Conservation (phyloP, 2,113 vertebrate species). For the Solea senegalensis region DNA sequence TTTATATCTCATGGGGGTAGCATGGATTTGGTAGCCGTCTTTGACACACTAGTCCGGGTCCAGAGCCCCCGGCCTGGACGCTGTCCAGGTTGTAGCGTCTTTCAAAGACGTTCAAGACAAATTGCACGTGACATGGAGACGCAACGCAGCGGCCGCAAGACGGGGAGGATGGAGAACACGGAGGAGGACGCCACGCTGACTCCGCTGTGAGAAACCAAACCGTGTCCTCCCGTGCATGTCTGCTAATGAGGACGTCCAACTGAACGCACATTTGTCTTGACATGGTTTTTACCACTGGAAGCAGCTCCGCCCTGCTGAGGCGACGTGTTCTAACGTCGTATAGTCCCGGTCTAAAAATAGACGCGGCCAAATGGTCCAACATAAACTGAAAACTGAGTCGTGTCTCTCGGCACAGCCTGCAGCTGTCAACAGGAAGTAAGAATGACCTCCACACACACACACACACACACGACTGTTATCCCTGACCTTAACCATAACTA, state of each 20-base stretch:
- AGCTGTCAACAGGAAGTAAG: slow-evolving; percentile 81
- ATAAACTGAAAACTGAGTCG: slow-evolving; percentile 68
- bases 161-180: slow-evolving; percentile 48
- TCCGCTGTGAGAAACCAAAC: slow-evolving; percentile 61
- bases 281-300: no score
- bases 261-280: not conserved
- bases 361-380: slow-evolving; percentile 69
- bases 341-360: slow-evolving; percentile 68
- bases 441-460: slow-evolving; percentile 65
- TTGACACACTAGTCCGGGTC: slow-evolving; percentile 40
- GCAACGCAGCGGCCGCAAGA: slow-evolving; percentile 55
- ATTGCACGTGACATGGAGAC: slow-evolving; percentile 67
- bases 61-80: slow-evolving; percentile 41
- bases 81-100: slow-evolving; percentile 55
- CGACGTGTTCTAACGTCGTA: slow-evolving; percentile 57
- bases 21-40: slow-evolving; percentile 45
- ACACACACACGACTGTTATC: slow-evolving; percentile 26
- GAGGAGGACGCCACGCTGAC: slow-evolving; percentile 60
- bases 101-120: slow-evolving; percentile 65
- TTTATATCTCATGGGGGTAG: slow-evolving; percentile 36
- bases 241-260: slow-evolving; percentile 65
- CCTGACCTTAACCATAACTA: no score
- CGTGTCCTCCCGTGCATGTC: slow-evolving; percentile 57
- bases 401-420: slow-evolving; percentile 70
- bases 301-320: slow-evolving; percentile 55